A percentile compares a stretch with the other conserved stretches of the same genome.
Evolutionary conservation across 35 echinoderm and acorn worm species (phyloP).

Genomic region (Hemicentrotus pulcherrimus): DNA sequence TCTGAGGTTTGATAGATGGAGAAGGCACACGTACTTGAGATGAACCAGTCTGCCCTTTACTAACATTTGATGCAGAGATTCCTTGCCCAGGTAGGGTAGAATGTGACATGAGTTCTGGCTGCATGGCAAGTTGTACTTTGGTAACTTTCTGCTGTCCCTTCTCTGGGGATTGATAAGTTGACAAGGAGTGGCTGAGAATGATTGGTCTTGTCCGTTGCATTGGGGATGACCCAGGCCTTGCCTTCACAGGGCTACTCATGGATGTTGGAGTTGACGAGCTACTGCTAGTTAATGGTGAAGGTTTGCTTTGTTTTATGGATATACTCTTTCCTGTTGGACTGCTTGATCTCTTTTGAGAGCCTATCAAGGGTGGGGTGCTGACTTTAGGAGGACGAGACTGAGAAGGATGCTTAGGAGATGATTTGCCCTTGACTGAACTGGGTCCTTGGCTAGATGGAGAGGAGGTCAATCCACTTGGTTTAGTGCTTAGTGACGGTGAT

Average conservation of each 20-base stretch:
- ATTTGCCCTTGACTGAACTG: neutral
- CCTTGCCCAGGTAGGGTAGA: neutral
- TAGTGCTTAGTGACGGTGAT: conserved; percentile 31
- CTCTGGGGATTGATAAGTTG: conserved; percentile 76
- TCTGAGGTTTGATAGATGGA: conserved; percentile 42
- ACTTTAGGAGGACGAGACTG: conserved; percentile 38
- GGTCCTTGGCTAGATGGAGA: neutral
- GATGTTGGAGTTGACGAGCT: conserved; percentile 3
- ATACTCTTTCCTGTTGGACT: conserved; percentile 44
- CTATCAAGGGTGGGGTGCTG: conserved; percentile 25
- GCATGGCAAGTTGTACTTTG: conserved; percentile 61
- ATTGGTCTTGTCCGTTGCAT: conserved; percentile 62
- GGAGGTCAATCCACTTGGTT: neutral
- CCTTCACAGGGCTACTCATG: conserved; percentile 21
- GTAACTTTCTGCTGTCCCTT: conserved; percentile 78
- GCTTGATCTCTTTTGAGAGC: conserved; percentile 33
- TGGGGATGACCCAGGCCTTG: conserved; percentile 7
- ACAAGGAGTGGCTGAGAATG: conserved; percentile 78
- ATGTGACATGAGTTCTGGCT: neutral
- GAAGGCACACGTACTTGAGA: conserved; percentile 23
- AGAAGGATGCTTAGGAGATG: conserved; percentile 41
- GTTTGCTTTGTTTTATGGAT: conserved; percentile 21
- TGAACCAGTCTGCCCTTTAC: conserved; percentile 27
- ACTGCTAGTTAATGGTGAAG: conserved; percentile 37
- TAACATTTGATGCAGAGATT: conserved; percentile 19